Conservation (phyloP, 2,113 vertebrate genomes). For the Hemiprocne comata region DNA sequence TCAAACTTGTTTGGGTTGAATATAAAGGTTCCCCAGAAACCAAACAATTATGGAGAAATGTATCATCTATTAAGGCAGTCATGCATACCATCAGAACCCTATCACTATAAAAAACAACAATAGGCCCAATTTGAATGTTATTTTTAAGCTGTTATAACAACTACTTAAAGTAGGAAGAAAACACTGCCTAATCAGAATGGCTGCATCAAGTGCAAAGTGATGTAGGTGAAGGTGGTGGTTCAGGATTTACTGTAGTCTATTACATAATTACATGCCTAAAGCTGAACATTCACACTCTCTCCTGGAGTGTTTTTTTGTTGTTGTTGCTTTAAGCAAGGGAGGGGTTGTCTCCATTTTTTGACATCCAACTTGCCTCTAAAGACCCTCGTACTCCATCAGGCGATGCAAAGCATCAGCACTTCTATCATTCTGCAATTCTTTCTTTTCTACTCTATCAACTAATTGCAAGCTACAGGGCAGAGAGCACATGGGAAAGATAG, state of each 20-base stretch:
- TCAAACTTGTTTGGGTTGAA: slow-evolving; percentile 17
- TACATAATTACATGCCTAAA: not conserved
- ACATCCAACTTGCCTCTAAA: slow-evolving; percentile 16
- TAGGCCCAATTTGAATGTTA: not conserved
- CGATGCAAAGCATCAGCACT: slow-evolving; percentile 10
- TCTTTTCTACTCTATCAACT: slow-evolving; percentile 57
- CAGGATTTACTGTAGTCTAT: not conserved
- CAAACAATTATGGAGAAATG: not conserved
- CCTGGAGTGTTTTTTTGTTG: not conserved
- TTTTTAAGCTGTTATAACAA: not conserved
- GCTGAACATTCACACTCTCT: not conserved
- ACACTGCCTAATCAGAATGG: not conserved
- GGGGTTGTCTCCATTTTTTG: not conserved
- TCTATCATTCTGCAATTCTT: slow-evolving; percentile 52
- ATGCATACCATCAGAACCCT: not conserved
- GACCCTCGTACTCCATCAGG: not conserved
- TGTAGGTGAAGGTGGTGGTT: not conserved
- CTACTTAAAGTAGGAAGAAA: not conserved
- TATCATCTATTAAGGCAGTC: not conserved
- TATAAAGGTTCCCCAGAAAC: not conserved
- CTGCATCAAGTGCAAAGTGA: not conserved
- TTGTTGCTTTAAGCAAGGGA: not conserved
- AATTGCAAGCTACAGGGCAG: slow-evolving; percentile 67
- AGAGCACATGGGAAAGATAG: slow-evolving; percentile 45
- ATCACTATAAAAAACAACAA: not conserved